Evolutionary conservation across 2,888 invertebrate species (phyloP), one percentile per base, ranked within the genome.

Genomic region (Plutella xylostella): DNA sequence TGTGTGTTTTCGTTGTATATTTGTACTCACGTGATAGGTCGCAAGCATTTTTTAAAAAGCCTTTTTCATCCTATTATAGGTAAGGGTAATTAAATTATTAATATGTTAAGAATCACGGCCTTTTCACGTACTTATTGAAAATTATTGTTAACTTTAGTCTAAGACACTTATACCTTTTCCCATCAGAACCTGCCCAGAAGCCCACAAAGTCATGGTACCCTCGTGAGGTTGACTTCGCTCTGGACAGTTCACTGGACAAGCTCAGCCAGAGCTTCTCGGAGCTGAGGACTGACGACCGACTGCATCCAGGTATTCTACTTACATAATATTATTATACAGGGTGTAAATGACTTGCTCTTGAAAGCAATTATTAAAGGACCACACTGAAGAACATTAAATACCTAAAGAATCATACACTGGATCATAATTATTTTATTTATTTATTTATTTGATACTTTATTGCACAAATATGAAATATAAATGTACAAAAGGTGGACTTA

Each of bases 301-400:
- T 82, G 22, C 80, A 79, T 20, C 79, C 78, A 30, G 79, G 79
- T 77, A 48, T 22, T 12, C 9, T 6, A 11, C 18, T 37, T 18
- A 37, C 28, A 6, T 9, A 5, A 5, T 25, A 9, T 5, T 25
- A 25, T 9, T 7, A 7, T 7, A 25, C 9, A 9, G 25, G 25
- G 25, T 25, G 5, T 5, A 9, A 5, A 25, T 7, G 6, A 25
- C 25, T 25, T 25, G 25, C 25, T 5, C 25, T 9, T 7, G 25
- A 25, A 7, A 25, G 9, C 25, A 25, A 25, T 25, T 9, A 7
- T 9, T 5, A 25, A 25, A 5, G 25, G 9, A 7, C 9, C 25
- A 9, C 6, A 7, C 9, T 9, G 25, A 25, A 25, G 9, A 25
- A 5, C 25, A 25, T 25, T 25, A 9, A 25, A 25, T 25, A 9